These are phyloP conservation scores for Aurelia sp. DNA, from an alignment of 30 jellyfish, hydroid and myxozoan genomes.

Conservation along the genomic window DNA sequence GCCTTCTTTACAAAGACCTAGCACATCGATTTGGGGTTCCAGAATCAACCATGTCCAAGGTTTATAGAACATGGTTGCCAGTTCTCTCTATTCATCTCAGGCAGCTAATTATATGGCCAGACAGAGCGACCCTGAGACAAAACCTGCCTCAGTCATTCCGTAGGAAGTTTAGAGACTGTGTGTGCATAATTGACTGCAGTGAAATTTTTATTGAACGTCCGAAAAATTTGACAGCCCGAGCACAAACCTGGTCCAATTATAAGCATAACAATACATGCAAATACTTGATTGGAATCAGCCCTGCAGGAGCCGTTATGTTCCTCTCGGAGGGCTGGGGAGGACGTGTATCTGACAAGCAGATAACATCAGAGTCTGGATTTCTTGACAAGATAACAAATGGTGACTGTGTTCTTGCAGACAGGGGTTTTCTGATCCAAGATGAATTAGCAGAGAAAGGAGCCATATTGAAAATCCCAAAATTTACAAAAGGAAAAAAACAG, in stretches of 20 bases:
- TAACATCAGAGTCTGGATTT: constrained; percentile 50
- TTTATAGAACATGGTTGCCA: constrained; percentile 48
- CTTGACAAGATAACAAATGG: constrained; percentile 44
- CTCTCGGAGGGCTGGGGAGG: constrained; percentile 74
- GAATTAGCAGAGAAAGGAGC: constrained; percentile 69
- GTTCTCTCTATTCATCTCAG: constrained; percentile 13
- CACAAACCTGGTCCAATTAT: constrained; percentile 53
- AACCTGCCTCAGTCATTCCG: constrained; percentile 31
- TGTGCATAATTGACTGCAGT: constrained; percentile 41
- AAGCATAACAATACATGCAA: constrained; percentile 32
- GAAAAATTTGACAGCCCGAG: constrained; percentile 22
- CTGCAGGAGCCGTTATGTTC: constrained; percentile 51
- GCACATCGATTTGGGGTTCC: constrained; percentile 33
- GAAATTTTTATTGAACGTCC: constrained; percentile 64
- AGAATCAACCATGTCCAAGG: constrained; percentile 30
- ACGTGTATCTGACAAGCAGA: constrained; percentile 54
- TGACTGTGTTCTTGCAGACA: constrained; percentile 66
- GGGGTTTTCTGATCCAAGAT: constrained; percentile 68
- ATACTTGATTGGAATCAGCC: constrained; percentile 41
- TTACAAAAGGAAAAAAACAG: constrained; percentile 71
- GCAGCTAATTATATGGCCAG: constrained; percentile 48
- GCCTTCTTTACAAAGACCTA: constrained; percentile 32
- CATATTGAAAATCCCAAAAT: constrained; percentile 45
- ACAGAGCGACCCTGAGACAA: constrained; percentile 26
- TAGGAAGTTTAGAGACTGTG: constrained; percentile 30